Percentiles rank a stretch among this genome's conserved stretches.
Conservation (phyloP, 2,797 vertebrate species). For the Tangara arthus region DNA sequence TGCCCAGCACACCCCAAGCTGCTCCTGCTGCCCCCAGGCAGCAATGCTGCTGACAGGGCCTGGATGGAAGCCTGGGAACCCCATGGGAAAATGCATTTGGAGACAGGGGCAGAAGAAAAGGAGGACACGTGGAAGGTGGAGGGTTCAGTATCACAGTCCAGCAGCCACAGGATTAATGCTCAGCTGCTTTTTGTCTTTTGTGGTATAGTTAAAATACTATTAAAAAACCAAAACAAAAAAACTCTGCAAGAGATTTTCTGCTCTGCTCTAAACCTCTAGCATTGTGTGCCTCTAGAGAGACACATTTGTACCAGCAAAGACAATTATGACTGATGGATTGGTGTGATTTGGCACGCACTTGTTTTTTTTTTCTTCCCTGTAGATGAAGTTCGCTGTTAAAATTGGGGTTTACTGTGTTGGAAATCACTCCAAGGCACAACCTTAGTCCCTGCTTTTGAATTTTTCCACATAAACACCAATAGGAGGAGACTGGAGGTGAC, state of each 20-base stretch:
- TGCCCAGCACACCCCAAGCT: accelerated
- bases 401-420: not conserved
- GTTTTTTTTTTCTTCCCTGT: not conserved
- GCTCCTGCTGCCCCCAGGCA: not conserved
- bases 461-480: not conserved
- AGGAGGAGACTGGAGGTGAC: not conserved
- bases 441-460: not conserved
- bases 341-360: not conserved
- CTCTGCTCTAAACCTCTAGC: not conserved
- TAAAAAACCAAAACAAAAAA: not conserved
- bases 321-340: not conserved
- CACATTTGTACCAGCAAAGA: not conserved
- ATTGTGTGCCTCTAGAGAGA: not conserved
- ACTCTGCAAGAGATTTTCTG: not conserved
- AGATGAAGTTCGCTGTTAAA: not conserved
- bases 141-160: not conserved
- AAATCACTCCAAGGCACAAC: not conserved
- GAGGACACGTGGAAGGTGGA: accelerated
- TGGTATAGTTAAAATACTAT: not conserved
- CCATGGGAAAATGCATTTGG: not conserved
- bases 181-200: not conserved
- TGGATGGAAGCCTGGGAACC: not conserved
- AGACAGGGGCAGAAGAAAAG: not conserved
- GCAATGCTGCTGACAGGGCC: not conserved
- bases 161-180: not conserved